A percentile compares a stretch with the other conserved stretches of the same genome.
These are phyloP conservation scores for Disparrhopalites patrizii DNA, from an alignment of 2,888 invertebrate species.

Conservation along the genomic window DNA sequence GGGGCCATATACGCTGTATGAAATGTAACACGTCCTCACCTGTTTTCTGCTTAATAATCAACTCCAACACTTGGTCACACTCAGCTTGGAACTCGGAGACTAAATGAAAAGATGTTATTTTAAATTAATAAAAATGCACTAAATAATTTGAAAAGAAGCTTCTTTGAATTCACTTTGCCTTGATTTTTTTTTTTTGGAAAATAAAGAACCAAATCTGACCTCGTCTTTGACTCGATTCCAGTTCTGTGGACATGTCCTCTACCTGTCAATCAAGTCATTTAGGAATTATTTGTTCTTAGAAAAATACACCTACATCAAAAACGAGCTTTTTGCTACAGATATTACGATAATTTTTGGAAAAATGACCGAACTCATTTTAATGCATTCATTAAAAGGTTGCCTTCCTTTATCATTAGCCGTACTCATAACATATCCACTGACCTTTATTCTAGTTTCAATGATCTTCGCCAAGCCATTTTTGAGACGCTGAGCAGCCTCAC, in stretches of 20 bases:
- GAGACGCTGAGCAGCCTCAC: conserved; percentile 71
- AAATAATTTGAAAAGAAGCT: background rate
- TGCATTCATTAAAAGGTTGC: too few relatives aligned
- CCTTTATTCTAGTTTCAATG: conserved; percentile 76
- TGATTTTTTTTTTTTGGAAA: background rate
- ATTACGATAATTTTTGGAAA: too few relatives aligned
- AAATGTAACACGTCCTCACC: background rate
- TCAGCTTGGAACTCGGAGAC: conserved; percentile 69
- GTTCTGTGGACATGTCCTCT: conserved; percentile 42
- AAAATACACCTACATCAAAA: too few relatives aligned
- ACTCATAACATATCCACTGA: too few relatives aligned
- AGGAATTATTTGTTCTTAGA: too few relatives aligned
- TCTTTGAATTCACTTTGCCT: background rate
- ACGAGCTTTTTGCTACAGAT: too few relatives aligned
- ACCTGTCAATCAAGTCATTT: too few relatives aligned
- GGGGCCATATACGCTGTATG: background rate
- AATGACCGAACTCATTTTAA: too few relatives aligned
- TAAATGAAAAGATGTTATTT: conserved; percentile 29
- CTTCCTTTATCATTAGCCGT: too few relatives aligned
- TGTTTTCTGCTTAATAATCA: conserved; percentile 69
- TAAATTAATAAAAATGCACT: background rate
- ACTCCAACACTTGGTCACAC: conserved; percentile 78
- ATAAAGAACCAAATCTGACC: conserved; percentile 39
- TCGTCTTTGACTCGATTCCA: conserved; percentile 68
- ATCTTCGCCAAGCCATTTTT: conserved; percentile 80